Conservation (phyloP, 2,888 invertebrate species). For the Tachina fera region DNA sequence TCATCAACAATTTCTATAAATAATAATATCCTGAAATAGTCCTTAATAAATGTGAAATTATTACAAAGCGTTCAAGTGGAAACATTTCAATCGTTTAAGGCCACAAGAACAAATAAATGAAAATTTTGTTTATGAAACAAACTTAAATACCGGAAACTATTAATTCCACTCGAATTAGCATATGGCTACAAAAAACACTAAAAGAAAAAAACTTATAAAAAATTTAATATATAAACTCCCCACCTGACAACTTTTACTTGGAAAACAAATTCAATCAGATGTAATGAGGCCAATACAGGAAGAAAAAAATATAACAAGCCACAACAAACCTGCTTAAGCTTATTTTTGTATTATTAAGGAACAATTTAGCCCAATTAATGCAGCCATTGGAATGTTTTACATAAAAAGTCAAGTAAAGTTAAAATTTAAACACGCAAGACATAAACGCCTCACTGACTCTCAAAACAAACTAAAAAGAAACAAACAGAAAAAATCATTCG, state of each 20-base stretch:
- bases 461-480: conserved; percentile 36
- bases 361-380: conserved; percentile 73
- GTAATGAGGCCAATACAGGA: conserved; percentile 52
- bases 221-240: conserved; percentile 50
- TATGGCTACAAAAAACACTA: conserved; percentile 71
- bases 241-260: conserved; percentile 55
- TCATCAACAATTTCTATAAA: not conserved
- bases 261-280: conserved; percentile 67
- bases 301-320: conserved; percentile 20
- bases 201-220: conserved; percentile 37
- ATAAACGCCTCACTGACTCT: conserved; percentile 70
- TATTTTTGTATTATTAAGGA: conserved; percentile 73
- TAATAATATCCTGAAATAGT: not conserved
- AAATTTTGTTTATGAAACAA: conserved; percentile 59
- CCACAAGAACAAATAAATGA: conserved; percentile 57
- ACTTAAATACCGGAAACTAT: conserved; percentile 79
- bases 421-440: conserved; percentile 78
- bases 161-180: conserved; percentile 80
- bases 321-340: conserved; percentile 17
- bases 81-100: conserved; percentile 40
- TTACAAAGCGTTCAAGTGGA: conserved; percentile 52
- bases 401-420: conserved; percentile 72
- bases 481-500: not conserved
- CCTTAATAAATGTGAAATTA: conserved; percentile 31
- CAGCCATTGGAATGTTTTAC: conserved; percentile 61